phyloP scores from a whole-genome alignment of 2,888 invertebrate genomes.

The Nomada fucata region DNA sequence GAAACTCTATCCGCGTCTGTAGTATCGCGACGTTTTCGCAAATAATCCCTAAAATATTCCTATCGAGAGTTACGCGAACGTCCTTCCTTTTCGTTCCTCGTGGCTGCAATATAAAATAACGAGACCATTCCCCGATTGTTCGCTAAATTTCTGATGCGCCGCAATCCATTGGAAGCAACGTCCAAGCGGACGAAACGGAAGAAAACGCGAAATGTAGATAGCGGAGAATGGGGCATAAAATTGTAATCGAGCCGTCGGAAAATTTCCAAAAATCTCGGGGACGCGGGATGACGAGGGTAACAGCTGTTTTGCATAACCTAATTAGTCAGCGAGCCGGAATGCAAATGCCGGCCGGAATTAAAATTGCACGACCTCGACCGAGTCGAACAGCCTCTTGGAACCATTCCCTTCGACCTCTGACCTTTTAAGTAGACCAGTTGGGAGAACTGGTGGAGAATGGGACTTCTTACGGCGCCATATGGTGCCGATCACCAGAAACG shows the following conservation, averaged over 20 bases:
- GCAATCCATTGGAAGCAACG: no score
- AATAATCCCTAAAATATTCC: background rate
- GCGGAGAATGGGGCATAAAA: no score
- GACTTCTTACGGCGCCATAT: background rate
- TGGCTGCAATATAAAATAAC: no score
- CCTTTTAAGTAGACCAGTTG: background rate
- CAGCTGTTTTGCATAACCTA: slow-evolving; percentile 79
- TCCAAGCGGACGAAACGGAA: no score
- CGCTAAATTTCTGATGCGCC: background rate
- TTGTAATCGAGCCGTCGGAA: background rate
- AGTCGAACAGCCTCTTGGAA: background rate
- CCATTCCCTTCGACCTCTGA: slow-evolving; percentile 7
- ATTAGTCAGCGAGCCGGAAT: slow-evolving; percentile 67
- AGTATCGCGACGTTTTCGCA: background rate
- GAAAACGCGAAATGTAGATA: no score
- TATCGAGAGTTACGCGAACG: background rate
- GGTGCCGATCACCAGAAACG: background rate
- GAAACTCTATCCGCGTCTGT: slow-evolving; percentile 11
- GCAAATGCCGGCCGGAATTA: slow-evolving; percentile 33
- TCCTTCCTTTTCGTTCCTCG: background rate
- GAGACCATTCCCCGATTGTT: background rate
- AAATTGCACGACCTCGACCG: slow-evolving; percentile 10
- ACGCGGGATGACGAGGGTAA: slow-evolving; percentile 35
- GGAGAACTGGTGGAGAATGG: background rate
- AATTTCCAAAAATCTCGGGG: background rate